Base-by-base conservation (phyloP, 2,113 vertebrate genomes). In the Strix uralensis region DNA sequence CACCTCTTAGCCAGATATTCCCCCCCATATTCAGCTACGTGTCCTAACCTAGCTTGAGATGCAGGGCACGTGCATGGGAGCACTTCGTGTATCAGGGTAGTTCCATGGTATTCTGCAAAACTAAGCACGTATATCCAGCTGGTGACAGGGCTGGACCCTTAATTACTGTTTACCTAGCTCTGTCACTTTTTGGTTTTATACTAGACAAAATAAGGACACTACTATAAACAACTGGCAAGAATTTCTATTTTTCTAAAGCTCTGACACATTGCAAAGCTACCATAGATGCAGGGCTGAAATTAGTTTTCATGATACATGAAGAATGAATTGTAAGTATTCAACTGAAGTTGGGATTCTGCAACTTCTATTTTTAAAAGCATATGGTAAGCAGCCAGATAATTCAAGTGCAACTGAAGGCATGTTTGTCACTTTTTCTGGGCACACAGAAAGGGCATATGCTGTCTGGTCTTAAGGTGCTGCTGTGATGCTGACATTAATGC, bases 11-110 rank as follows among this genome's bases (percentile, higher is more conserved):
- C 65, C 77, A 71, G 73, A 61, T 3, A 9, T 61, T 69, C 23
- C 55, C 42, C 15, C 4, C 55, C 42, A 4, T n/a, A 55, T 67
- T 81, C 73, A 59, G 78, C 71, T 81, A 17, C 11, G 15, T 49
- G 61, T 46, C 27, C 80, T 61, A 44, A 78, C n/a, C 18, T n/a
- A 15, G 42, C 46, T 59, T 61, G 52, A 67, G 71, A n/a, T 27
- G 69, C n/a, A 20, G 58, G 22, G 30, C 34, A 15, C 7, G 5
- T 73, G 61, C 85, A 25, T 9, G 29, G 0, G 0, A 80, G 42
- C 14, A 4, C 51, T 67, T 40, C 9, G n/a, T 44, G 13, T 54
- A 17, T 49, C 8, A 40, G n/a, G 44, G 25, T 26, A n/a, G 36
- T 47, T 73, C 15, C 13, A 5, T 17, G 14, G 30, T 62, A 40